Conservation (phyloP, 2,113 vertebrate species). For the Athene cunicularia region DNA sequence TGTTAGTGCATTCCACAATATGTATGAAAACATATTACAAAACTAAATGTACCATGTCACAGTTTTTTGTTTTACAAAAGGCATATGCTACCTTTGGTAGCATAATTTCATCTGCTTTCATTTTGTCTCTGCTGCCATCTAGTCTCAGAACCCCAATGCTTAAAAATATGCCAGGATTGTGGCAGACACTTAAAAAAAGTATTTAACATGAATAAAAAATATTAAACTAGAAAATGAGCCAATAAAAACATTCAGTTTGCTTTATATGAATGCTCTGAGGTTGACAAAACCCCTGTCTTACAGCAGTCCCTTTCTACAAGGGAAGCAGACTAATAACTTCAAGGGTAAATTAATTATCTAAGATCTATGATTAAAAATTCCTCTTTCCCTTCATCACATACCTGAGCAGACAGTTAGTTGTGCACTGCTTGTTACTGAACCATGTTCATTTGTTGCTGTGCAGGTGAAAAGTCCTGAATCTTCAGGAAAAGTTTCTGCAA, state of each 20-base stretch:
- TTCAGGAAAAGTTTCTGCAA: slow-evolving; percentile 95
- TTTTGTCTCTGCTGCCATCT: slow-evolving; percentile 75
- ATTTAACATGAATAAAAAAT: neutral
- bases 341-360: neutral
- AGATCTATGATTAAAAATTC: neutral
- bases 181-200: neutral
- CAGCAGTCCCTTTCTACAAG: neutral
- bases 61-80: neutral
- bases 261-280: neutral
- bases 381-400: slow-evolving; percentile 23
- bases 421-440: slow-evolving; percentile 86
- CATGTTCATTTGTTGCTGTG: slow-evolving; percentile 85
- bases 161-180: neutral
- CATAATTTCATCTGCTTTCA: neutral
- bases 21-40: neutral
- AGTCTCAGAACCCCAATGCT: slow-evolving; percentile 21
- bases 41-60: neutral
- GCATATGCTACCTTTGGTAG: neutral
- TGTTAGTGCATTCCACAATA: neutral
- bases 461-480: slow-evolving; percentile 92
- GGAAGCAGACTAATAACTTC: neutral
- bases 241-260: neutral
- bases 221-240: neutral
- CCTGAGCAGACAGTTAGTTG: slow-evolving; percentile 87
- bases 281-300: neutral